A percentile compares a stretch with the other conserved stretches of the same genome.
These are phyloP conservation scores for Cossypha niveicapilla DNA, from an alignment of 2,797 vertebrate species.

Conservation along the genomic window DNA sequence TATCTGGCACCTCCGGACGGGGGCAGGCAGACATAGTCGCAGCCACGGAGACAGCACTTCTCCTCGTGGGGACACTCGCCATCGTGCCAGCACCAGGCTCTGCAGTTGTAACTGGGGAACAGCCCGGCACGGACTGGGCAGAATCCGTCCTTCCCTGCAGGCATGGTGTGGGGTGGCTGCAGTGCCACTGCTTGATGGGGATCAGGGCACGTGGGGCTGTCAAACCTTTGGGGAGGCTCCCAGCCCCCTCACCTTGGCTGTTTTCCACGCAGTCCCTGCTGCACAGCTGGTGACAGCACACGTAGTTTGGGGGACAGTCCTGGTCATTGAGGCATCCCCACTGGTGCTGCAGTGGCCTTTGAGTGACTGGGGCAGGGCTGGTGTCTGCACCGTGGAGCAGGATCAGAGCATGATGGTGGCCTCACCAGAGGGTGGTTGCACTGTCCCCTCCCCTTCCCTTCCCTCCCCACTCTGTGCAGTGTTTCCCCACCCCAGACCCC, in stretches of 20 bases:
- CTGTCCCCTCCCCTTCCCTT: background rate
- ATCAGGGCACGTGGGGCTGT: background rate
- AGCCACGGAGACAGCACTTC: constrained; percentile 19
- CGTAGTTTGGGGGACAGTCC: background rate
- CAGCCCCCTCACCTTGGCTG: background rate
- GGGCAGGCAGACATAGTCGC: background rate
- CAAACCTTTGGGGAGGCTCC: background rate
- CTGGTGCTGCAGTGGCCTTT: background rate
- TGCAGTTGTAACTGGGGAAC: constrained; percentile 27
- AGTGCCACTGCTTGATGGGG: rapidly evolving
- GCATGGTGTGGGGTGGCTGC: rapidly evolving
- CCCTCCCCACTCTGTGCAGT: background rate
- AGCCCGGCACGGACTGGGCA: background rate
- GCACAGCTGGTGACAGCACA: constrained; percentile 22
- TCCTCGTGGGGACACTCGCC: background rate
- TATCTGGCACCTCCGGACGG: background rate
- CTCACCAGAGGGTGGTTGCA: rapidly evolving
- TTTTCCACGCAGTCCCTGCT: background rate
- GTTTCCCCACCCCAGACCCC: background rate
- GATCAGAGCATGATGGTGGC: background rate
- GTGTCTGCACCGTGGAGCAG: background rate
- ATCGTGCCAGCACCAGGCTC: background rate
- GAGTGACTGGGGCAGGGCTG: background rate
- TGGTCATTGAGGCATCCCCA: background rate
- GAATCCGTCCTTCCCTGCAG: background rate